phyloP scores from a whole-genome alignment of 1,140 invertebrate genomes.

The Orchestia grillus region DNA sequence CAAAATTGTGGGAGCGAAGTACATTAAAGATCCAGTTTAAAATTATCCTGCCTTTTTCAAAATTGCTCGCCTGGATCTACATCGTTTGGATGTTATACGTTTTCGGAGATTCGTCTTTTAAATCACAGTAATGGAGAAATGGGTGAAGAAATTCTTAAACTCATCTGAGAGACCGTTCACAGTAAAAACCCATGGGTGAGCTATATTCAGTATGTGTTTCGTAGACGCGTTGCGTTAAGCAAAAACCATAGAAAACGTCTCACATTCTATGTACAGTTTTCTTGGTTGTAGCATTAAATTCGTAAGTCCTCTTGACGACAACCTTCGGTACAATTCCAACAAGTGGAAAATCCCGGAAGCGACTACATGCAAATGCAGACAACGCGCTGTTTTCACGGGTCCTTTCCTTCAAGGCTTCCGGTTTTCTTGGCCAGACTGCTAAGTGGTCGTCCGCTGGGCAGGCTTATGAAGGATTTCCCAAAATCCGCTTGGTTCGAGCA shows the following conservation, averaged over 20 bases:
- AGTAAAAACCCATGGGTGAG: neutral
- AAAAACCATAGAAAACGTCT: neutral
- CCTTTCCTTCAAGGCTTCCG: neutral
- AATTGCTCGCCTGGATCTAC: neutral
- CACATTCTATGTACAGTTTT: neutral
- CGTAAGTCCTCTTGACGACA: neutral
- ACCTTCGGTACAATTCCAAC: neutral
- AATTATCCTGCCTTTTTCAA: neutral
- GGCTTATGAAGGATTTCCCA: neutral
- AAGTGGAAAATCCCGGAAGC: neutral
- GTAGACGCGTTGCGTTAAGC: no score
- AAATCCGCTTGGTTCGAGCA: neutral
- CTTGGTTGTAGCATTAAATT: neutral
- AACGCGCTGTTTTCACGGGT: neutral
- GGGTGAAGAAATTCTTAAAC: neutral
- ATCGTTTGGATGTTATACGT: neutral
- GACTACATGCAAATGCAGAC: neutral
- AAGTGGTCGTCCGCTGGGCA: neutral
- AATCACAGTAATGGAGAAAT: neutral
- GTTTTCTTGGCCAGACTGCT: neutral
- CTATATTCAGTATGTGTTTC: neutral
- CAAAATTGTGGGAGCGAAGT: no score
- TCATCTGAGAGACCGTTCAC: neutral
- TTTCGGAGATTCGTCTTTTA: neutral
- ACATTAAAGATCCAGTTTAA: no score